Conservation (phyloP, 2,113 vertebrate species). For the Solea senegalensis region DNA sequence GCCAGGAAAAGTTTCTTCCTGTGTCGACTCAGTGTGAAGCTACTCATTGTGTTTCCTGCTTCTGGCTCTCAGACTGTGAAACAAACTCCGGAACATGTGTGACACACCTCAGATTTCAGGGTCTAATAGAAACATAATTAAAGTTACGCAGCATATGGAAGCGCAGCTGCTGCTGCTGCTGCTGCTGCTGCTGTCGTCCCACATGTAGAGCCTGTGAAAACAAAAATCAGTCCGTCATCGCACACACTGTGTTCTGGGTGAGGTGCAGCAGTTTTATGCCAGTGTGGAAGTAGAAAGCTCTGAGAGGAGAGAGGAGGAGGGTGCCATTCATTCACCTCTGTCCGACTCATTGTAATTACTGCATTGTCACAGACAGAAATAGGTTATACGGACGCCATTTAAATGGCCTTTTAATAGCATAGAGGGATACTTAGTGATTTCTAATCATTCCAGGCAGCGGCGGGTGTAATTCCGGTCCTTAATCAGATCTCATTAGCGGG, state of each 20-base stretch:
- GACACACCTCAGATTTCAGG: neutral
- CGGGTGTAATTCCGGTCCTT: constrained; percentile 60
- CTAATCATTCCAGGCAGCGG: constrained; percentile 61
- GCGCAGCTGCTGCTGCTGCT: neutral
- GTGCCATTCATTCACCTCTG: constrained; percentile 10
- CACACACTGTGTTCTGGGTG: neutral
- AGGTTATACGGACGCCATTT: constrained; percentile 40
- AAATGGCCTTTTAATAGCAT: constrained; percentile 72
- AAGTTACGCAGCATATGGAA: neutral
- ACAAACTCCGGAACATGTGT: neutral
- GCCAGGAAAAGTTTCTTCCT: too few relatives aligned
- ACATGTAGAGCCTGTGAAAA: neutral
- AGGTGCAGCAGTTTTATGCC: neutral
- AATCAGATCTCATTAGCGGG: constrained; percentile 70
- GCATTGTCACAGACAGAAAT: constrained; percentile 52
- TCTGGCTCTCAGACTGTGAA: neutral
- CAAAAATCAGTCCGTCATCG: neutral
- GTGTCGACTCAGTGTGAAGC: too few relatives aligned
- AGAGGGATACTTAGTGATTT: constrained; percentile 61
- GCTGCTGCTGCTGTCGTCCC: neutral
- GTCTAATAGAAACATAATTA: neutral
- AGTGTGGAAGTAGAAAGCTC: neutral
- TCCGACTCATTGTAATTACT: constrained; percentile 43
- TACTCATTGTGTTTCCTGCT: neutral
- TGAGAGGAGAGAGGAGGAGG: neutral